Conservation (phyloP, 2,888 invertebrate species). For the Erebia aethiops region DNA sequence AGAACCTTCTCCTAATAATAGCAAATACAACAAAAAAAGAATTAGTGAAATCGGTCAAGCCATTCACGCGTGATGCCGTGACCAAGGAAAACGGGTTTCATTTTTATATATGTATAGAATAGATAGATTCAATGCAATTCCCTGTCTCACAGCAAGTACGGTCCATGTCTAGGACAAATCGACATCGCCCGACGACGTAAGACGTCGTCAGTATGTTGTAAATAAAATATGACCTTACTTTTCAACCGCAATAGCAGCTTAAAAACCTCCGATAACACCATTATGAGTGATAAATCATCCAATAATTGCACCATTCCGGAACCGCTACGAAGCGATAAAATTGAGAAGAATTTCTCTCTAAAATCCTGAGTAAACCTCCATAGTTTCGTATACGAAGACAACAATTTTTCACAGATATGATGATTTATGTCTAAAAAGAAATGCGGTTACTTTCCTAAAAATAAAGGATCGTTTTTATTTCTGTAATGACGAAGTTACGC, state of each 20-base stretch:
- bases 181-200: neutral
- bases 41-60: no score
- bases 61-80: no score
- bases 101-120: no score
- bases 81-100: no score
- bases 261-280: constrained; percentile 21
- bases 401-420: neutral
- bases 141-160: no score
- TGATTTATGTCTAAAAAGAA: neutral
- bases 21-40: no score
- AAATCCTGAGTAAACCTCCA: neutral
- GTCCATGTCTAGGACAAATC: no score
- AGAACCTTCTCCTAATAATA: no score
- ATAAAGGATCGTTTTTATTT: no score
- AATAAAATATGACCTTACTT: constrained; percentile 14
- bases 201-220: neutral
- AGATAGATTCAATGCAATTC: no score
- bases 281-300: constrained; percentile 33
- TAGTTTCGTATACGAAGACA: neutral
- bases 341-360: constrained; percentile 25
- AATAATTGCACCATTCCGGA: constrained; percentile 34
- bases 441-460: neutral
- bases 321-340: constrained; percentile 31
- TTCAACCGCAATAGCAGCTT: constrained; percentile 9
- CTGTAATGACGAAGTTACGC: no score